Percentiles rank a stretch among this genome's conserved stretches.
phyloP scores from a whole-genome alignment of 2,888 invertebrate genomes.

The Campoplex nolae region DNA sequence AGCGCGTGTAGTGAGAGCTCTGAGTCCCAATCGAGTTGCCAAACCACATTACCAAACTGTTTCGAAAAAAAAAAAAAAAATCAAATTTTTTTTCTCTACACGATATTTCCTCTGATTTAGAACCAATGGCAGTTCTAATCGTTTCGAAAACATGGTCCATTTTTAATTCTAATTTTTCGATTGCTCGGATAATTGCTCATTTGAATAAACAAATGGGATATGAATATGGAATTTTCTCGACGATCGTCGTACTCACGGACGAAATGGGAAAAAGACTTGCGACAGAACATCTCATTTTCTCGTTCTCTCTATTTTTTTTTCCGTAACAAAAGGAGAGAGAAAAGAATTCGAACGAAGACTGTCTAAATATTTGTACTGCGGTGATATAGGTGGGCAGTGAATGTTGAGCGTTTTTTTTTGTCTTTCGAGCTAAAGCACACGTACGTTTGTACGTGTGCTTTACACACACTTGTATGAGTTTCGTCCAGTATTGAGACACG shows the following conservation, averaged over 20 bases:
- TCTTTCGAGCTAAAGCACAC: constrained; percentile 18
- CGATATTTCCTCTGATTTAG: not conserved
- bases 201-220: not conserved
- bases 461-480: not conserved
- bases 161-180: constrained; percentile 45
- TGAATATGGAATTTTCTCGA: constrained; percentile 33
- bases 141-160: constrained; percentile 48
- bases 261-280: constrained; percentile 26
- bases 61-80: not conserved
- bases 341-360: constrained; percentile 52
- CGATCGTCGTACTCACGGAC: constrained; percentile 5
- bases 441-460: no score
- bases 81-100: not conserved
- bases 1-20: constrained; percentile 44
- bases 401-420: constrained; percentile 42
- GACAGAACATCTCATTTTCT: constrained; percentile 46
- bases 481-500: not conserved
- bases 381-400: constrained; percentile 43
- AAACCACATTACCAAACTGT: no score
- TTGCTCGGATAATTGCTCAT: constrained; percentile 25
- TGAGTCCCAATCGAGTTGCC: constrained; percentile 43
- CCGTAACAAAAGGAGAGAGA: constrained; percentile 29
- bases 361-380: constrained; percentile 61
- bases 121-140: not conserved
- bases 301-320: constrained; percentile 21